Conservation (phyloP, 2,888 invertebrate genomes). For the Lasioglossum calceatum region DNA sequence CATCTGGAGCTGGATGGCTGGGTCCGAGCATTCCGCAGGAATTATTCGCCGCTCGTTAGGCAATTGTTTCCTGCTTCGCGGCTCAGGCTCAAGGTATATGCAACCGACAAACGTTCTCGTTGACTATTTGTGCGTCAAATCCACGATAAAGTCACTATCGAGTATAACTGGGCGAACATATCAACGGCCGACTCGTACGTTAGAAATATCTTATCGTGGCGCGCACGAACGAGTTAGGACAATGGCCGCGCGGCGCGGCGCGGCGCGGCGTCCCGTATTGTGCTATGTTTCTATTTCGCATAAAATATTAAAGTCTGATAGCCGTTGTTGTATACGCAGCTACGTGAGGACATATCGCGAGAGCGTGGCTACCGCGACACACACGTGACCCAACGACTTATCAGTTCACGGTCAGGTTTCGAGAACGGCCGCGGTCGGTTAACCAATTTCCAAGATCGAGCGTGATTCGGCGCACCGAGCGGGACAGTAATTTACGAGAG, state of each 20-base stretch:
- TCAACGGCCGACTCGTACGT: background rate
- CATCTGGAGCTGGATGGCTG: background rate
- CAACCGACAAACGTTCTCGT: constrained; percentile 7
- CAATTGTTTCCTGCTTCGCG: constrained; percentile 16
- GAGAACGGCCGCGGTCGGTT: constrained; percentile 41
- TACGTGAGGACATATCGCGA: background rate
- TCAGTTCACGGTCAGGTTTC: constrained; percentile 33
- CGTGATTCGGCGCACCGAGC: constrained; percentile 53
- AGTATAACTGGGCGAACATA: background rate
- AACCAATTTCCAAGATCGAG: constrained; percentile 66
- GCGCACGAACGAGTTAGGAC: constrained; percentile 3
- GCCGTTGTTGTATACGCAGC: background rate
- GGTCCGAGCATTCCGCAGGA: background rate
- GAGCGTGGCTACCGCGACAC: background rate
- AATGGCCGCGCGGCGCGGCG: background rate
- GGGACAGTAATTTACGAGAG: constrained; percentile 65
- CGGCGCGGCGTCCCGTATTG: background rate
- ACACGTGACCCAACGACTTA: constrained; percentile 42
- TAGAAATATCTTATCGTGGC: constrained; percentile 27
- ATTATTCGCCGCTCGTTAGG: constrained; percentile 5
- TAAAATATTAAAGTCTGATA: constrained; percentile 36
- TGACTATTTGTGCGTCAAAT: constrained; percentile 1
- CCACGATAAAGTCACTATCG: constrained; percentile 16
- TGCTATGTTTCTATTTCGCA: constrained; percentile 4
- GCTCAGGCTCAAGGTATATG: background rate